Base-by-base conservation (phyloP, 2,113 vertebrate genomes). In the Dasyornis broadbenti region DNA sequence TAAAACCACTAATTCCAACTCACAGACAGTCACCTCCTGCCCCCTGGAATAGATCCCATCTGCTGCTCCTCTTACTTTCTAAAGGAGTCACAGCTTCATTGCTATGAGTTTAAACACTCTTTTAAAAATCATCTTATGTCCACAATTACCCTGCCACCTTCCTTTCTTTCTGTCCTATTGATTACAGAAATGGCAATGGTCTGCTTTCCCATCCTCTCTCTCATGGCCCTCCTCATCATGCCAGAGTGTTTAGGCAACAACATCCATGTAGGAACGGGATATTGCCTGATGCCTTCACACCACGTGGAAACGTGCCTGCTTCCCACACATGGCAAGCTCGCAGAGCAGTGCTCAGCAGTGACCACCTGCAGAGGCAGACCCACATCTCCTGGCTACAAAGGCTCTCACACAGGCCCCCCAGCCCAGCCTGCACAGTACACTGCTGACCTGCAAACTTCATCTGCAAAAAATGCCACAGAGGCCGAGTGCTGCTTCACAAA, bases 181-280 rank as follows among this genome's bases (percentile, higher is more conserved):
- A 56, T 63, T 40, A 81, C 1, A 78, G 54, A 11, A 86, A 27
- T 8, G 52, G 2, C 54, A 72, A 54, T 9, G 6, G 45, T 50
- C 31, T 30, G 4, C 31, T 56, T 78, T 16, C 35, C 16, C 0
- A 0, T 40, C 64, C 24, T 37, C 44, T 82, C 60, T 87, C 61
- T 60, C 39, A 14, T 10, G 33, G 18, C 21, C 73, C 31, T 49
- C 57, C 21, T 52, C 57, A 49, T 19, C 26, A 8, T 1, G 22
- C 22, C 40, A 72, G 40, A 63, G 6, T n/a, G 37, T 33, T 70
- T 6, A 54, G 53, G 14, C 49, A 71, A 35, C 23, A 31, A 53
- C 40, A 13, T 22, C 23, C 47, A 49, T 0, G 0, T 0, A 45
- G 49, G 26, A 90, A 59, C 0, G 7, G 24, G 26, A 26, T n/a